These are phyloP conservation scores for Bubo bubo DNA, from an alignment of 2,113 vertebrate species.

Conservation along the genomic window DNA sequence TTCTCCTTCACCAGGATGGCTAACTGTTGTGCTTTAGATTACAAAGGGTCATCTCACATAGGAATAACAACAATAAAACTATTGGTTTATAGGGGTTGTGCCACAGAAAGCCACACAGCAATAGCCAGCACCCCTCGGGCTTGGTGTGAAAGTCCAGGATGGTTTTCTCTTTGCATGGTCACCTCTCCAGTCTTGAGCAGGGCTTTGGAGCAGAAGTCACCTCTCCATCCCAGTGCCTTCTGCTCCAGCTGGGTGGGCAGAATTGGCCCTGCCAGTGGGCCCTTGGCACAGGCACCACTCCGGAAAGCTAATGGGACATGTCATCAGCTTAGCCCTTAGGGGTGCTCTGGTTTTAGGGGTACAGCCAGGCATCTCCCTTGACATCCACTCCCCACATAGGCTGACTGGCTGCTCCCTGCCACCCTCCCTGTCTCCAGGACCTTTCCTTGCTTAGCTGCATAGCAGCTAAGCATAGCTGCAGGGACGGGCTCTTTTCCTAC, in stretches of 20 bases:
- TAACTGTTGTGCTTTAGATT: background rate
- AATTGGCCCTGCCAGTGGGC: background rate
- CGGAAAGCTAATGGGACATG: rapidly evolving
- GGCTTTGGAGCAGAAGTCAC: background rate
- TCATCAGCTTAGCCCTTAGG: background rate
- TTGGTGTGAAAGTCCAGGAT: background rate
- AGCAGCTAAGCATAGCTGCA: background rate
- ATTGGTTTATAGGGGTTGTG: background rate
- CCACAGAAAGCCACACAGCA: background rate
- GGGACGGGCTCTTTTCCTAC: background rate
- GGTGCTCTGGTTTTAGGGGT: background rate
- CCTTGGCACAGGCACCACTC: rapidly evolving
- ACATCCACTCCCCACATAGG: background rate
- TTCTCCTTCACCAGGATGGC: background rate
- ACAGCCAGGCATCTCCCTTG: background rate
- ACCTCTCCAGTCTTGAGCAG: background rate
- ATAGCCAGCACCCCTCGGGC: background rate
- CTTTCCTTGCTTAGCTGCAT: background rate
- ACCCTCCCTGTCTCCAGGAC: background rate
- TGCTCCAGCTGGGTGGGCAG: background rate
- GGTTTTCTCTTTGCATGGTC: background rate
- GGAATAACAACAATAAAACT: background rate
- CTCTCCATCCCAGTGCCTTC: background rate
- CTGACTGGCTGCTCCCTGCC: background rate
- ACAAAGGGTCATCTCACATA: background rate